Evolutionary conservation across 2,888 invertebrate genomes (phyloP).

Genomic region (Mechanitis messenoides): DNA sequence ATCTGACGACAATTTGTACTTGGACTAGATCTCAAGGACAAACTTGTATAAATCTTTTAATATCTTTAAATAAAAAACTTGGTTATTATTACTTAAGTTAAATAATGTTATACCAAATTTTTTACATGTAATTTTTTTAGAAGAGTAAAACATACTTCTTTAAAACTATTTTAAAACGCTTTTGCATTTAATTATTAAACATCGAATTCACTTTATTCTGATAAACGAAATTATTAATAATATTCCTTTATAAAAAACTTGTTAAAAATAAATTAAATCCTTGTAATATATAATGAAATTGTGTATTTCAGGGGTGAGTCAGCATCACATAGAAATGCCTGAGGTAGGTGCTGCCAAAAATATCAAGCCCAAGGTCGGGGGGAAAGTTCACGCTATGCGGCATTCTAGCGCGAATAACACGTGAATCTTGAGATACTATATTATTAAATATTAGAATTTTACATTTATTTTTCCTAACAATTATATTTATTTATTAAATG

Average conservation of each 20-base stretch:
- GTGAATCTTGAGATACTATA: not conserved
- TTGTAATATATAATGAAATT: not conserved
- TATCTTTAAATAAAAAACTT: too few relatives aligned
- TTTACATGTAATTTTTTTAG: too few relatives aligned
- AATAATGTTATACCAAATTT: too few relatives aligned
- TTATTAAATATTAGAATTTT: not conserved
- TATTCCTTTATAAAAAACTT: too few relatives aligned
- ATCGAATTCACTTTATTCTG: too few relatives aligned
- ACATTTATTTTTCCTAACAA: not conserved
- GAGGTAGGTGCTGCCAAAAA: conserved; percentile 37
- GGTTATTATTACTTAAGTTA: too few relatives aligned
- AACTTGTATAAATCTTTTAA: not conserved
- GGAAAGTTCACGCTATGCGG: conserved; percentile 40
- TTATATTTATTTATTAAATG: too few relatives aligned
- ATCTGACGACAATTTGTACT: conserved; percentile 25
- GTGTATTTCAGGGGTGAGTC: conserved; percentile 35
- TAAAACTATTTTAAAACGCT: too few relatives aligned
- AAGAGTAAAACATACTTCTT: too few relatives aligned
- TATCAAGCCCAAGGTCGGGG: conserved; percentile 38
- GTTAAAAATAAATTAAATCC: too few relatives aligned
- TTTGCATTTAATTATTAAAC: too few relatives aligned
- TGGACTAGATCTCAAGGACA: conserved; percentile 27
- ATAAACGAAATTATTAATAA: too few relatives aligned
- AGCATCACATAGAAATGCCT: conserved; percentile 25
- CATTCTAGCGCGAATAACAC: conserved; percentile 20